Percentiles rank a stretch among this genome's conserved stretches.
These are phyloP conservation scores for Caenorhabditis sp. DNA, from an alignment of 2,888 invertebrate species.

Conservation along the genomic window DNA sequence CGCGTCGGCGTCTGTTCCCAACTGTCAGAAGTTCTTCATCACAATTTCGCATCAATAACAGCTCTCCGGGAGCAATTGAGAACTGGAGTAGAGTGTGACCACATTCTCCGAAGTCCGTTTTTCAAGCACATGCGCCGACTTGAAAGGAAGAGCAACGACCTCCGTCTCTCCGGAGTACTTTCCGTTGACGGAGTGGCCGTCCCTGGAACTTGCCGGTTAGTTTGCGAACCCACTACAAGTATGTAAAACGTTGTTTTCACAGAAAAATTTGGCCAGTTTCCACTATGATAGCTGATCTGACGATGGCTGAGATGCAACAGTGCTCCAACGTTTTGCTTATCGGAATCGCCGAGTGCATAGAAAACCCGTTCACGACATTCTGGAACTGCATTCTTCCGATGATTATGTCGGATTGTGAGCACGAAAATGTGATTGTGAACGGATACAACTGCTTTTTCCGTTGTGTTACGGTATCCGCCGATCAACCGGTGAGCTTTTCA, in stretches of 20 bases:
- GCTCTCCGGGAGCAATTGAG: neutral
- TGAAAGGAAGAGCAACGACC: neutral
- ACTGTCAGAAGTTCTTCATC: neutral
- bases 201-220: neutral
- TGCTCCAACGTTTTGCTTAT: neutral
- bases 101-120: neutral
- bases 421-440: neutral
- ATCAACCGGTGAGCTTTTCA: neutral
- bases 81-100: neutral
- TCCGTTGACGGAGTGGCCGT: conserved; percentile 1
- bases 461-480: neutral
- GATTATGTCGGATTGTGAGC: neutral
- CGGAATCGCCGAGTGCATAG: neutral
- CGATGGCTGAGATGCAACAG: neutral
- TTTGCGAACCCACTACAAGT: neutral
- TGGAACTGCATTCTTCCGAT: neutral
- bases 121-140: neutral
- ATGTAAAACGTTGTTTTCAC: neutral
- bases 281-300: neutral
- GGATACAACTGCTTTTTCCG: neutral
- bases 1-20: neutral
- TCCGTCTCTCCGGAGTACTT: neutral
- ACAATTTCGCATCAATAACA: neutral
- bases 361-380: neutral
- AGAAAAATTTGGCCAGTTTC: conserved; percentile 11